A percentile compares a stretch with the other conserved stretches of the same genome.
Evolutionary conservation across 2,888 invertebrate species (phyloP).

Genomic region (Amphipyra tragopoginis): DNA sequence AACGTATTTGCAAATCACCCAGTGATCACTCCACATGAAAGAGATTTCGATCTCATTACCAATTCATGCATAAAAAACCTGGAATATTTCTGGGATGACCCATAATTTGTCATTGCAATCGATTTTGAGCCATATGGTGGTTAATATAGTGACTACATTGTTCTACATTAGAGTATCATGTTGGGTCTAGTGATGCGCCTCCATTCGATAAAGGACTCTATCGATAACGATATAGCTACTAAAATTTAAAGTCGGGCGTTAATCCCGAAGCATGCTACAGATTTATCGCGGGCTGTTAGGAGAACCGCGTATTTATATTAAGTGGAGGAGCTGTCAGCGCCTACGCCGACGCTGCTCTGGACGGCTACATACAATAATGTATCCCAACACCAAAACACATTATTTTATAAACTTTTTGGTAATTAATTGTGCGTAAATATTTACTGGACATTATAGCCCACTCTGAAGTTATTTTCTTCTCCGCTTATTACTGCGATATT

Average conservation of each 20-base stretch:
- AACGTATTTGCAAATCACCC: conserved; percentile 55
- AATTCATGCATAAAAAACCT: conserved; percentile 66
- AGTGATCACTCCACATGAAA: conserved; percentile 62
- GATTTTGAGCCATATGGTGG: conserved; percentile 67
- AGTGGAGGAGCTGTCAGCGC: conserved; percentile 88
- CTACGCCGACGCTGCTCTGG: conserved; percentile 85
- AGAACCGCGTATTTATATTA: conserved; percentile 88
- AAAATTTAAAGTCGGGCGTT: conserved; percentile 78
- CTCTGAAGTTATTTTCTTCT: background rate
- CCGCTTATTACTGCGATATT: background rate
- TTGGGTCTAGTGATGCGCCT: conserved; percentile 62
- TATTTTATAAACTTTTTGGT: conserved; percentile 27
- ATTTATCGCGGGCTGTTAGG: conserved; percentile 85
- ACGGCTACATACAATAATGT: conserved; percentile 83
- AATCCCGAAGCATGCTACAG: conserved; percentile 75
- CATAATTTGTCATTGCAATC: conserved; percentile 57
- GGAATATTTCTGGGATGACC: conserved; percentile 69
- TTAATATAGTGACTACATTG: conserved; percentile 52
- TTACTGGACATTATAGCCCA: conserved; percentile 8
- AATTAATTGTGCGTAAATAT: conserved; percentile 25
- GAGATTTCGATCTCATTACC: conserved; percentile 62
- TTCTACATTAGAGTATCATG: conserved; percentile 60
- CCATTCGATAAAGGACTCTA: conserved; percentile 78
- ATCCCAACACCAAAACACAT: conserved; percentile 43
- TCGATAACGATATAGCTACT: conserved; percentile 69